Evolutionary conservation across 2,888 invertebrate genomes (phyloP).

Genomic region (Notocelia uddmanniana): DNA sequence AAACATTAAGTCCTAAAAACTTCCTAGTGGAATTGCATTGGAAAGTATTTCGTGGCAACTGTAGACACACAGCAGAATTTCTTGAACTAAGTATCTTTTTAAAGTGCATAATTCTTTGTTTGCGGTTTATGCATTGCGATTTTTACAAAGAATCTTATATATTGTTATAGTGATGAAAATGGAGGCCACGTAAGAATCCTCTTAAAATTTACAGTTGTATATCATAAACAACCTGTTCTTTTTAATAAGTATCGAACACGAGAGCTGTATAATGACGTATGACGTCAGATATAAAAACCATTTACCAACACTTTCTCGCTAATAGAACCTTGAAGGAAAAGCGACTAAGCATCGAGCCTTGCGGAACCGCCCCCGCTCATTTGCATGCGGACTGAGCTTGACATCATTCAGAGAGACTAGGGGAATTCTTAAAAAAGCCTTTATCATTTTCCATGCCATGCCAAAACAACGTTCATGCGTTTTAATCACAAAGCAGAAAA

Average conservation of each 20-base stretch:
- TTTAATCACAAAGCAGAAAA: background rate
- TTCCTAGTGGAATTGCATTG: too few species aligned
- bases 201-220: too few species aligned
- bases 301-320: background rate
- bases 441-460: constrained; percentile 6
- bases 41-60: too few species aligned
- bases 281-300: background rate
- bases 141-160: too few species aligned
- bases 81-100: background rate
- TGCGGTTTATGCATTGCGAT: too few species aligned
- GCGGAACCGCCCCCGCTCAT: constrained; percentile 23
- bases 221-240: too few species aligned
- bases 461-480: background rate
- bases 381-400: constrained; percentile 26
- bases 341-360: constrained; percentile 6
- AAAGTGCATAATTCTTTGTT: too few species aligned
- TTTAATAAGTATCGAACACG: background rate
- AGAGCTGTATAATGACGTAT: background rate
- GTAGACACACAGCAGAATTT: too few species aligned
- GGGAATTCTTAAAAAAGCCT: constrained; percentile 5
- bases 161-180: too few species aligned
- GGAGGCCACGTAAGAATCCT: too few species aligned
- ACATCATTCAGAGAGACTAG: constrained; percentile 14
- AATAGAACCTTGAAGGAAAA: constrained; percentile 6
- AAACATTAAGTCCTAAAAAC: too few species aligned